Evolutionary conservation across 37 sponge, comb jelly and placozoan species (phyloP), one percentile per base, ranked within the genome.

Genomic region (Axinella damicornis): DNA sequence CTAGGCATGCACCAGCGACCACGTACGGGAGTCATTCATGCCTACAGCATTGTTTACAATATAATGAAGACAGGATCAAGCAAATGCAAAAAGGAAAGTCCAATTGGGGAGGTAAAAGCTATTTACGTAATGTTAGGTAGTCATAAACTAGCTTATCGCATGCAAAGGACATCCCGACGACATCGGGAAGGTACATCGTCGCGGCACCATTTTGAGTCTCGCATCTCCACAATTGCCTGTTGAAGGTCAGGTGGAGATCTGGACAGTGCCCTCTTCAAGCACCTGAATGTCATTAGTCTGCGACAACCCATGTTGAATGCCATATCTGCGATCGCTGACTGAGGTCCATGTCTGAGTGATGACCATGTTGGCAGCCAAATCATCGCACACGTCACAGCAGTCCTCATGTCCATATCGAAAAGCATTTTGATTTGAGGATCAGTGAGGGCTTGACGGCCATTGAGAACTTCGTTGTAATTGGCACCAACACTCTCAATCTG

Each of bases 321-420:
- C 74, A 74, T 74, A 46, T 74, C 74, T 46, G 74, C 74, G 4
- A 74, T 19, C 17, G 74, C 74, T 74, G 74, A 74, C 37, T 46
- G 41, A 46, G 74, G 55, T 38, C 9, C 20, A 46, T 5, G 2
- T 5, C 74, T 18, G 12, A 74, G 21, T 25, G 18, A 25, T 24
- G 28, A 24, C 31, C 54, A 39, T 22, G 4, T 61, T 61, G 5
- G 5, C 74, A 74, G 27, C 53, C 53, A 74, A 16, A 4, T 5
- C 1, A 11, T 9, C 2, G 53, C 74, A 74, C 74, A 74, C 11
- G 15, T 74, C 41, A 74, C 74, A 40, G 74, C 74, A 6, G 20
- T 40, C 14, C 5, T 24, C 74, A 74, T 74, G 46, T 74, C 74
- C 19, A 40, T 4, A 2, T 74, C 19, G 37, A 74, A 74, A 2